A percentile compares a stretch with the other conserved stretches of the same genome.
Evolutionary conservation across 2,888 invertebrate genomes (phyloP).

Genomic region (Empis livida): DNA sequence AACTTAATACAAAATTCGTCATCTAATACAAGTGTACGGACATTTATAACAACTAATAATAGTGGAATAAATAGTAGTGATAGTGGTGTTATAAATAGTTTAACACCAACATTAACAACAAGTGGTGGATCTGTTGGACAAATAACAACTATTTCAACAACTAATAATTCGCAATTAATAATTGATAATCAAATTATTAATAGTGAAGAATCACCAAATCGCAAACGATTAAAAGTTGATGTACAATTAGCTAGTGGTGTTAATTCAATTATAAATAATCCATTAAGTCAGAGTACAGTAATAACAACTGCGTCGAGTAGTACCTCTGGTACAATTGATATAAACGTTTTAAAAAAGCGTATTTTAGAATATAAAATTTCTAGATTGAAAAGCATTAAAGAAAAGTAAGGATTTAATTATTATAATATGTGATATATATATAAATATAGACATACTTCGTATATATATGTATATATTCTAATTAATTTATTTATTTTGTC

Average conservation of each 20-base stretch:
- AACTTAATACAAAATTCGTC: no score
- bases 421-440: no score
- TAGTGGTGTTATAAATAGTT: neutral
- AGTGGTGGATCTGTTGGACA: neutral
- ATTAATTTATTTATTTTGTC: no score
- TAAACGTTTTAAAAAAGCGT: conserved; percentile 46
- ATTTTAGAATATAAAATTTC: conserved; percentile 59
- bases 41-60: no score
- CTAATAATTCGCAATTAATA: neutral
- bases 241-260: conserved; percentile 5
- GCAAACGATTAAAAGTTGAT: conserved; percentile 15
- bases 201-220: conserved; percentile 7
- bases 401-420: conserved; percentile 36
- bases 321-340: conserved; percentile 23
- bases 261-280: conserved; percentile 1
- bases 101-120: neutral
- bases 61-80: neutral
- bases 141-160: neutral
- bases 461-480: no score
- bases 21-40: no score
- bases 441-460: no score
- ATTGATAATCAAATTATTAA: neutral
- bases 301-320: conserved; percentile 9
- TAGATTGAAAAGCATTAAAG: conserved; percentile 53
- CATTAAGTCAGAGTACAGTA: neutral